Percentiles rank a stretch among this genome's conserved stretches.
These are phyloP conservation scores for Riparia riparia DNA, from an alignment of 2,113 vertebrate species.

Conservation along the genomic window DNA sequence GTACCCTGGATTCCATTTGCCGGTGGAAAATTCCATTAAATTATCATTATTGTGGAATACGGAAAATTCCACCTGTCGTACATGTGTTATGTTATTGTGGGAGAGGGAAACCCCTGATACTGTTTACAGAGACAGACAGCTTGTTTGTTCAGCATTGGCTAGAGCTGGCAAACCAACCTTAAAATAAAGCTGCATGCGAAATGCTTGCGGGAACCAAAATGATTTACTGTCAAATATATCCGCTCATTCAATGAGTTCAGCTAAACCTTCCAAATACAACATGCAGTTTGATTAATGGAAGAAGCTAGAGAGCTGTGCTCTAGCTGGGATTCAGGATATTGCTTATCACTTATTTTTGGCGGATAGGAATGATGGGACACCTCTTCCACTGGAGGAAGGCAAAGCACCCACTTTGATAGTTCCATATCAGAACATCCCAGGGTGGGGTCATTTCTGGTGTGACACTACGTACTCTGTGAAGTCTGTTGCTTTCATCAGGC, in stretches of 20 bases:
- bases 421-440: not conserved
- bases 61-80: constrained; percentile 55
- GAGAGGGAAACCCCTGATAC: not conserved
- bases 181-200: constrained; percentile 42
- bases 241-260: not conserved
- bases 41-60: not conserved
- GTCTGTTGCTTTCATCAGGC: not conserved
- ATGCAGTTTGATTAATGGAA: constrained; percentile 38
- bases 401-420: not conserved
- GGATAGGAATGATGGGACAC: not conserved
- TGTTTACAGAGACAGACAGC: constrained; percentile 43
- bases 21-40: constrained; percentile 44
- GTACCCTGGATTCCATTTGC: constrained; percentile 19
- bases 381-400: not conserved
- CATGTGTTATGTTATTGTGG: not conserved
- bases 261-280: constrained; percentile 19
- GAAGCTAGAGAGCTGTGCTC: not conserved
- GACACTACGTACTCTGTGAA: not conserved
- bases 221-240: constrained; percentile 57
- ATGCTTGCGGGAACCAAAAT: not conserved
- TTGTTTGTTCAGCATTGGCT: constrained; percentile 59
- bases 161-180: not conserved
- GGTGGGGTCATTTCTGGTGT: not conserved
- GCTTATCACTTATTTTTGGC: not conserved
- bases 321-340: not conserved